Evolutionary conservation across 2,113 vertebrate species (phyloP).

Genomic region (Macroglossus sobrinus): DNA sequence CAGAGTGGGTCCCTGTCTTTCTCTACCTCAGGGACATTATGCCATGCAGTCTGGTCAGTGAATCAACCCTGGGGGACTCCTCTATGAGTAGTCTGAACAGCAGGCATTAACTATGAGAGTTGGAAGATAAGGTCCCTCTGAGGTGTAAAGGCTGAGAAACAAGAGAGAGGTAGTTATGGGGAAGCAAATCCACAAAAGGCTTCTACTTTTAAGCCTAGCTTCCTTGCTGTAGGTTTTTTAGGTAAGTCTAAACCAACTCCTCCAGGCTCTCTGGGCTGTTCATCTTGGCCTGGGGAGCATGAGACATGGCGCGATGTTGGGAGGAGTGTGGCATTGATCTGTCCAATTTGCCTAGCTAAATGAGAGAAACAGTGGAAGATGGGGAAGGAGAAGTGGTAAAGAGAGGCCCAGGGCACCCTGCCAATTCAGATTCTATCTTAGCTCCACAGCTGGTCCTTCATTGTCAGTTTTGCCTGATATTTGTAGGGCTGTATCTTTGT

Average conservation of each 20-base stretch:
- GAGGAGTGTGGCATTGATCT: not conserved
- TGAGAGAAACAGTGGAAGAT: not conserved
- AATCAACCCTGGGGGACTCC: not conserved
- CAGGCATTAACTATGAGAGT: not conserved
- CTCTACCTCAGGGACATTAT: not conserved
- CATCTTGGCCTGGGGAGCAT: not conserved
- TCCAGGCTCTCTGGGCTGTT: not conserved
- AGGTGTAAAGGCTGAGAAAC: not conserved
- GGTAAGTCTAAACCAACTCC: not conserved
- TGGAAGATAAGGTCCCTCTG: not conserved
- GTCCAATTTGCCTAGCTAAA: not conserved
- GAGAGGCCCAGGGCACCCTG: not conserved
- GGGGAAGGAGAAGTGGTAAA: not conserved
- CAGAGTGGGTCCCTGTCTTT: not conserved
- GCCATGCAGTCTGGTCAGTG: not conserved
- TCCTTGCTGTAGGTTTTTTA: not conserved
- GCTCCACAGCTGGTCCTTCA: not conserved
- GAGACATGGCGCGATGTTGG: not conserved
- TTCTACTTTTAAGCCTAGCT: not conserved
- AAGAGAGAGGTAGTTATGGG: not conserved
- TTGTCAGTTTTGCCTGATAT: not conserved
- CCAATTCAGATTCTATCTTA: not conserved
- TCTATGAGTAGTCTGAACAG: not conserved
- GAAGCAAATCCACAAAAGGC: not conserved
- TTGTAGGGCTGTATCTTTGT: not conserved